phyloP scores from a whole-genome alignment of 2,888 invertebrate genomes.

The Apodemia zela region DNA sequence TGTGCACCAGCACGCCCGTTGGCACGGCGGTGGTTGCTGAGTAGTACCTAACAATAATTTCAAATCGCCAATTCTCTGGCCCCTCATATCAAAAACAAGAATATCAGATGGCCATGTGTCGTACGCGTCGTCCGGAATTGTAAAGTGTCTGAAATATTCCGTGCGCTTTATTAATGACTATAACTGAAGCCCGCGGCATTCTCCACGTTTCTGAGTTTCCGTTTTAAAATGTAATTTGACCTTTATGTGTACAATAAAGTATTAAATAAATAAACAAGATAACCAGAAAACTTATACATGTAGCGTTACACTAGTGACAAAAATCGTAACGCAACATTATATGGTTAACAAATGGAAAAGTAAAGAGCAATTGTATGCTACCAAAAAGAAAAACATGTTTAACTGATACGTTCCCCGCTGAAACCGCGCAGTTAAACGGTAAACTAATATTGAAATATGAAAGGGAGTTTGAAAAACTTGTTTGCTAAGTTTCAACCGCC shows the following conservation, averaged over 20 bases:
- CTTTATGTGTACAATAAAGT: too few species aligned
- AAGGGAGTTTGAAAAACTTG: slow-evolving; percentile 5
- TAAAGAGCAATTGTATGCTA: neutral
- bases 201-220: too few species aligned
- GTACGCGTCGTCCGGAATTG: slow-evolving; percentile 55
- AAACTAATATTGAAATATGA: neutral
- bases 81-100: slow-evolving; percentile 45
- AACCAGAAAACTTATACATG: too few species aligned
- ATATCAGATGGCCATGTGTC: slow-evolving; percentile 60
- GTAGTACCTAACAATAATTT: too few species aligned
- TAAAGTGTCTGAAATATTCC: slow-evolving; percentile 42
- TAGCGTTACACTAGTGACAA: too few species aligned
- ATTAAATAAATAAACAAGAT: too few species aligned
- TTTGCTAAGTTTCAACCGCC: neutral
- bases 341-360: too few species aligned
- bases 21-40: too few species aligned
- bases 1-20: too few species aligned
- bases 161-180: neutral
- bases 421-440: neutral
- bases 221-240: too few species aligned
- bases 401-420: neutral
- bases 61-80: slow-evolving; percentile 33
- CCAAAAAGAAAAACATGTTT: neutral
- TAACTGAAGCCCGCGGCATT: too few species aligned
- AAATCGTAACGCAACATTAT: too few species aligned